A percentile compares a stretch with the other conserved stretches of the same genome.
phyloP scores from a whole-genome alignment of 37 sponge, comb jelly and placozoan genomes.

The Tethya wilhelma region DNA sequence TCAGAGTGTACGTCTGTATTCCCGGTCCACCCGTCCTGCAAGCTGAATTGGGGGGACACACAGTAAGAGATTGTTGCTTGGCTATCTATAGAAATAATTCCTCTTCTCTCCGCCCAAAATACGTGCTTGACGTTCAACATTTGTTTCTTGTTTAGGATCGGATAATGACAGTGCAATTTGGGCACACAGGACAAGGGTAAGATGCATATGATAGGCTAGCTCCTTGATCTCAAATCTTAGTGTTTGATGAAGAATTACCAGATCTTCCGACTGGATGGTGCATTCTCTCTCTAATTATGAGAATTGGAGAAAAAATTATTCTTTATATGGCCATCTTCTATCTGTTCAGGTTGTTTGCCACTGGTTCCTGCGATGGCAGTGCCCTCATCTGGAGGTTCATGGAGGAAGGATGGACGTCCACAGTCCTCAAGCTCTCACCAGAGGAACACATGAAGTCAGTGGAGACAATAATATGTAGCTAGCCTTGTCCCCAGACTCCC shows the following conservation, averaged over 20 bases:
- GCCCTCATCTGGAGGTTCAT: conserved; percentile 63
- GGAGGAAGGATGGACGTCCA: conserved; percentile 47
- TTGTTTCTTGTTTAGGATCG: conserved; percentile 29
- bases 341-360: conserved; percentile 66
- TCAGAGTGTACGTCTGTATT: conserved; percentile 68
- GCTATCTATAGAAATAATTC: not conserved
- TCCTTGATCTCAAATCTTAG: not conserved
- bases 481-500: no score
- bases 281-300: no score
- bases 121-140: not conserved
- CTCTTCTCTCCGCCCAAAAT: not conserved
- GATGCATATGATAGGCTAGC: not conserved
- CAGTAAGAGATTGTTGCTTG: no score
- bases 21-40: conserved; percentile 47
- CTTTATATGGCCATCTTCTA: no score
- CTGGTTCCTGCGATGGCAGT: conserved; percentile 77
- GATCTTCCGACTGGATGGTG: not conserved
- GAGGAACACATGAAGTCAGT: conserved; percentile 23
- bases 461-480: no score
- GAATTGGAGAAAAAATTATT: no score
- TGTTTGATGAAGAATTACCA: not conserved
- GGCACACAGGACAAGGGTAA: conserved; percentile 38
- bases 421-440: conserved; percentile 12
- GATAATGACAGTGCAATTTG: conserved; percentile 67
- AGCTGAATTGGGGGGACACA: conserved; percentile 74